A percentile compares a stretch with the other conserved stretches of the same genome.
Conservation (phyloP, 2,113 vertebrate genomes). For the Hippocampus guttulatus region DNA sequence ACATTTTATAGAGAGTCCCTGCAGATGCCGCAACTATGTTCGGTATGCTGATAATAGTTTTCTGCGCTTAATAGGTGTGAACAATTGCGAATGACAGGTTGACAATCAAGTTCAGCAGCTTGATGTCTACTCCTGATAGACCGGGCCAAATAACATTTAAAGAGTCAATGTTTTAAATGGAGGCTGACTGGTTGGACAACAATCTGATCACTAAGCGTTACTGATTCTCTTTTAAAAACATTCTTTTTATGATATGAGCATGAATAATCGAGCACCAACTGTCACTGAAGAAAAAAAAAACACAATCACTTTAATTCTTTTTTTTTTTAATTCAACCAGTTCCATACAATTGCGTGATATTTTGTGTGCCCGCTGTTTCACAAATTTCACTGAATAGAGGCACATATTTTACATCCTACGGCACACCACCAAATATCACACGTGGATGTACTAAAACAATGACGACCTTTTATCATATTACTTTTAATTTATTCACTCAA, state of each 20-base stretch:
- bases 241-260: background rate
- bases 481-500: too few relatives aligned
- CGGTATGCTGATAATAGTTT: conserved; percentile 27
- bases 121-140: background rate
- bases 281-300: background rate
- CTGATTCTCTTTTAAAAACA: background rate
- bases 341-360: background rate
- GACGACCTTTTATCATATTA: too few relatives aligned
- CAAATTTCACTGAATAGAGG: background rate
- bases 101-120: conserved; percentile 18
- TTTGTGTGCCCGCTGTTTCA: background rate
- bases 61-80: conserved; percentile 25
- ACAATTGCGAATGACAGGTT: background rate
- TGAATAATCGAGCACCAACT: background rate
- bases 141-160: background rate
- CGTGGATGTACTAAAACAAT: too few relatives aligned
- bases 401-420: too few relatives aligned
- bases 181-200: background rate
- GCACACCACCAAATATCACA: too few relatives aligned
- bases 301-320: background rate
- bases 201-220: background rate
- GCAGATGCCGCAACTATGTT: background rate
- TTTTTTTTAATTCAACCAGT: too few relatives aligned
- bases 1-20: conserved; percentile 31
- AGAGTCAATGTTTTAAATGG: background rate